phyloP scores from a whole-genome alignment of 1,140 invertebrate species.

The Panagrolaimus sp. region DNA sequence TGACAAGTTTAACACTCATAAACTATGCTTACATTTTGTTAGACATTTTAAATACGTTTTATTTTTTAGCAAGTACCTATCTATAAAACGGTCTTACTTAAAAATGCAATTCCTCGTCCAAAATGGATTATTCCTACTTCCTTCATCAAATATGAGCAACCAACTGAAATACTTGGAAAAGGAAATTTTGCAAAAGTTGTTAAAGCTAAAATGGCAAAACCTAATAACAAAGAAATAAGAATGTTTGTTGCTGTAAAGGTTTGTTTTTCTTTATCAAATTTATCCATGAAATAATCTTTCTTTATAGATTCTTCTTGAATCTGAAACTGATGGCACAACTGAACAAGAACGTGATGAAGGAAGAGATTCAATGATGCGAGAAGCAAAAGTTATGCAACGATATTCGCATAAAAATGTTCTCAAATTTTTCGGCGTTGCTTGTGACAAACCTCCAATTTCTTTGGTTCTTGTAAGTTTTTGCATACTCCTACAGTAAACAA shows the following conservation, averaged over 20 bases:
- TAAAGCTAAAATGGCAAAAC: background rate
- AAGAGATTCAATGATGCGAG: background rate
- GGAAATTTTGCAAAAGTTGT: background rate
- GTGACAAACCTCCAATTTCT: background rate
- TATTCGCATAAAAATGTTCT: constrained; percentile 4
- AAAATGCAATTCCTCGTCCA: background rate
- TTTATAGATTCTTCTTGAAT: background rate
- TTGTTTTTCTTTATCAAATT: background rate
- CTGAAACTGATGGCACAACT: background rate
- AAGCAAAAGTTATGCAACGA: background rate
- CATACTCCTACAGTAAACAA: too few species aligned
- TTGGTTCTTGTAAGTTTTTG: background rate
- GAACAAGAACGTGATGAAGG: constrained; percentile 5
- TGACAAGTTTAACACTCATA: too few species aligned
- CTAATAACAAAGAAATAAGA: too few species aligned
- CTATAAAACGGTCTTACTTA: background rate
- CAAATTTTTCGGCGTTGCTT: background rate
- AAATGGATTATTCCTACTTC: constrained; percentile 4
- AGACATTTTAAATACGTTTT: too few species aligned
- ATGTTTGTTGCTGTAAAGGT: constrained; percentile 10
- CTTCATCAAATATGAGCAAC: constrained; percentile 11
- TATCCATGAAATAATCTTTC: background rate
- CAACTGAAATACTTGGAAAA: background rate
- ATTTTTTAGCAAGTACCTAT: constrained; percentile 7
- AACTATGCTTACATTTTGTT: too few species aligned